Evolutionary conservation across 1,140 invertebrate species (phyloP), one percentile per base, ranked within the genome.

Genomic region (Sycobia sp.): DNA sequence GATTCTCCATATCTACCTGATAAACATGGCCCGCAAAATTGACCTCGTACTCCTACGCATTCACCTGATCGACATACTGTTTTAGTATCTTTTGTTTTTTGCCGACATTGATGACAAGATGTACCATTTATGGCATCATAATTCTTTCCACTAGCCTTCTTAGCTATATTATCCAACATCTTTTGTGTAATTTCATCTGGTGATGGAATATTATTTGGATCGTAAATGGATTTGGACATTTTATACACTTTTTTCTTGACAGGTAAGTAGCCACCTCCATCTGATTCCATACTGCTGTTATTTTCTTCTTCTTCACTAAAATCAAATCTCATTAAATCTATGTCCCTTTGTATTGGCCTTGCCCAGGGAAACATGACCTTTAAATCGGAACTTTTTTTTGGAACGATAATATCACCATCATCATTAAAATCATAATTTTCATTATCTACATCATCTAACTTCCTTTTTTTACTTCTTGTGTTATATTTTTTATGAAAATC

Each of bases 1-100:
- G 73, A 70, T 69, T 84, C 83, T 10, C 82, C 83, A 63, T 84
- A 84, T 67, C 82, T 72, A 18, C 76, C 78, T 43, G 67, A 69
- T 10, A 84, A 69, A 55, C 83, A 84, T n/a, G 75, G 73, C 0
- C 82, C 82, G 68, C 83, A 84, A 64, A 84, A 83, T 67, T 82
- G 76, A 16, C 83, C 83, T 59, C 80, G 69, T 3, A 81, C 64
- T 18, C 83, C 82, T 14, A 76, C 46, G 66, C 83, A 84, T 50
- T 70, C 54, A 27, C 73, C 71, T 14, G 76, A 80, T 49, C 82
- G 68, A 23, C 83, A 84, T 23, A 77, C 73, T 4, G 82, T 82
- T 67, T 84, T 84, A 9, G 76, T 82, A 62, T 84, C 83, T 18
- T 71, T 55, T 1, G 83, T 83, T 68, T 84, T 84, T 51, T 83